A percentile compares a stretch with the other conserved stretches of the same genome.
These are phyloP conservation scores for Macrotis lagotis DNA, from an alignment of 2,113 vertebrate genomes.

Conservation along the genomic window DNA sequence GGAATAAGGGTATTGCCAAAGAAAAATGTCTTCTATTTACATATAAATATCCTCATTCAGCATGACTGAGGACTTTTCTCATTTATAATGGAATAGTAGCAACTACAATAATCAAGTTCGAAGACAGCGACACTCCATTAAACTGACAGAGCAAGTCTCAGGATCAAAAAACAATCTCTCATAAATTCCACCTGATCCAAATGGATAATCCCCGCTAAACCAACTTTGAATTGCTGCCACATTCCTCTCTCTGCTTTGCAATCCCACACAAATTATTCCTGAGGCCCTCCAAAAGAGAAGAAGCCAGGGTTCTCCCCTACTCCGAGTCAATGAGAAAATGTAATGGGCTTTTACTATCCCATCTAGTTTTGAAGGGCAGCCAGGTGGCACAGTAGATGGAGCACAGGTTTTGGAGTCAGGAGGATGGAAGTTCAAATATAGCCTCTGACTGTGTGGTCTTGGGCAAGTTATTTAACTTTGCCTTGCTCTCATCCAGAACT, in stretches of 20 bases:
- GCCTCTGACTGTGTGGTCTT: too few species aligned
- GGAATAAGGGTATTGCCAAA: constrained; percentile 77
- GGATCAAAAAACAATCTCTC: constrained; percentile 74
- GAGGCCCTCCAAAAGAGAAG: constrained; percentile 46
- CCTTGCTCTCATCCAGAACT: too few species aligned
- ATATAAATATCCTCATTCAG: constrained; percentile 83
- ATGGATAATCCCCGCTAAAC: constrained; percentile 68
- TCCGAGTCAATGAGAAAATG: constrained; percentile 24
- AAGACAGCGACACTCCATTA: constrained; percentile 81
- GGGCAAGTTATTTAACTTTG: too few species aligned
- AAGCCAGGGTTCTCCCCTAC: constrained; percentile 26
- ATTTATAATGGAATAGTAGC: constrained; percentile 78
- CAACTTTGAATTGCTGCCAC: constrained; percentile 66
- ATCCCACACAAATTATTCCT: constrained; percentile 58
- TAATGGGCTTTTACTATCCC: constrained; percentile 52
- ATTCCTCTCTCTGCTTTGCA: constrained; percentile 56
- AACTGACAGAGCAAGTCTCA: constrained; percentile 74
- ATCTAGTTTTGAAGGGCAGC: constrained; percentile 57
- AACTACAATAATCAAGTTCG: constrained; percentile 76
- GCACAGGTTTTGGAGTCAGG: too few species aligned
- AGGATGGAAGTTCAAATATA: too few species aligned
- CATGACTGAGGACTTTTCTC: constrained; percentile 79
- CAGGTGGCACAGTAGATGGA: too few species aligned
- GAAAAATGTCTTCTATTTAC: constrained; percentile 82
- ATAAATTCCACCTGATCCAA: constrained; percentile 71